phyloP scores from a whole-genome alignment of 1,140 invertebrate species.

The Apis laboriosa region DNA sequence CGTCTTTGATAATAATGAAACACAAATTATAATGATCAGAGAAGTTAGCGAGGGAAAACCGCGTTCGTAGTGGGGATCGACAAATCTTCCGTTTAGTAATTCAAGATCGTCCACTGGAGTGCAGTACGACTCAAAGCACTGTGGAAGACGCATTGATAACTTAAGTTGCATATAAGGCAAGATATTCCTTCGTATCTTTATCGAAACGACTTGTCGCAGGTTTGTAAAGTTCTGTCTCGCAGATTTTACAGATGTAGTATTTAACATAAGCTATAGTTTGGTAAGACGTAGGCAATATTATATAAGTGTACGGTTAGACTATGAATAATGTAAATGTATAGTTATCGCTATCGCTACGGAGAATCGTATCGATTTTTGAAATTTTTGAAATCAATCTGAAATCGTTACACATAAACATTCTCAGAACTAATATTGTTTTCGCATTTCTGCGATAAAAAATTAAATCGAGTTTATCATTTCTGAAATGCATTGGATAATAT shows the following conservation, averaged over 20 bases:
- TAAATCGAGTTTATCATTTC: neutral
- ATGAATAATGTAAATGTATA: neutral
- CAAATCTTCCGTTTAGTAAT: constrained; percentile 38
- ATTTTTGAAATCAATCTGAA: neutral
- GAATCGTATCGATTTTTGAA: neutral
- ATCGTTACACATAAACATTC: neutral
- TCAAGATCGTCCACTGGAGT: constrained; percentile 25
- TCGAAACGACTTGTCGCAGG: neutral
- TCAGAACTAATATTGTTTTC: neutral
- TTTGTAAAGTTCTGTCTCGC: neutral
- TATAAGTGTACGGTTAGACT: neutral
- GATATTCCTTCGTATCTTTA: too few species aligned
- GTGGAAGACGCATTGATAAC: neutral
- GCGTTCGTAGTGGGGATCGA: constrained; percentile 17
- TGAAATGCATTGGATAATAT: neutral
- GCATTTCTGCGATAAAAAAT: neutral
- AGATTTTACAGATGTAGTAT: neutral
- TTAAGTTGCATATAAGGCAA: neutral
- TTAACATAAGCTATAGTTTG: neutral
- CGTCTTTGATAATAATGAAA: constrained; percentile 20
- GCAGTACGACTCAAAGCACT: constrained; percentile 40
- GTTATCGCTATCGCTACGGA: neutral
- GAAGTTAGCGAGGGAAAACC: constrained; percentile 19
- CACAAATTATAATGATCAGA: constrained; percentile 49
- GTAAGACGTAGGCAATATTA: neutral